Base-by-base conservation (phyloP, 2,888 invertebrate species). In the Amphipyra tragopoginis region DNA sequence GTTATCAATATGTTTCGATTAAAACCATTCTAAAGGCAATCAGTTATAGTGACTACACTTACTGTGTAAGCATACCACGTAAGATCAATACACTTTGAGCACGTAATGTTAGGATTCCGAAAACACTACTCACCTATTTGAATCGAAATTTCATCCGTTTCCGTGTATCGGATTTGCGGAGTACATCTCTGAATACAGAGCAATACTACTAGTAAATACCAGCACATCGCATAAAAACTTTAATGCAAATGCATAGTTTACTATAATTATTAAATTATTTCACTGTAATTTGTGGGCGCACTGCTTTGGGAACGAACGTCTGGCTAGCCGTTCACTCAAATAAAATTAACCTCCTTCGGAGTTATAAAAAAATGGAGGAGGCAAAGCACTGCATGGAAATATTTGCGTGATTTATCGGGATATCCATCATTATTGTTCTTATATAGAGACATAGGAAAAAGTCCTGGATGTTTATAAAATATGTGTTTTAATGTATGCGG, bases 101-200 rank as follows among this genome's bases (percentile, higher is more conserved):
- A 29, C 29, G 5, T 5, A 29, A 29, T 29, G 29, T 29, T 29
- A 29, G 29, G 8, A 15, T 7, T 7, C 1, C 7, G 36, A n/a
- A 47, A 39, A 29, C n/a, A 11, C 8, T 9, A 84, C 88, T 86
- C 65, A 92, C 92, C 92, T 70, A 93, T 86, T 81, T 91, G 85
- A 66, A 87, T 91, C 2, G 87, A 82, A 55, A 86, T 71, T 54
- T 86, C 83, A 13, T 63, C 57, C 10, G 74, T 85, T 49, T 84
- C 76, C 8, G 70, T 80, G 44, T 81, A 81, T 8, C 77, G 66
- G 47, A 91, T 75, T 60, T 91, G 87, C 4, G 88, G 51, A 42
- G 72, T 71, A 69, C 86, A 82, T 68, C 73, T 71, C 14, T 79
- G 75, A 38, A 82, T 58, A 48, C 64, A 77, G 38, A 85, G 39